These are phyloP conservation scores for Agelaius tricolor DNA, from an alignment of 2,113 vertebrate species.

Conservation along the genomic window DNA sequence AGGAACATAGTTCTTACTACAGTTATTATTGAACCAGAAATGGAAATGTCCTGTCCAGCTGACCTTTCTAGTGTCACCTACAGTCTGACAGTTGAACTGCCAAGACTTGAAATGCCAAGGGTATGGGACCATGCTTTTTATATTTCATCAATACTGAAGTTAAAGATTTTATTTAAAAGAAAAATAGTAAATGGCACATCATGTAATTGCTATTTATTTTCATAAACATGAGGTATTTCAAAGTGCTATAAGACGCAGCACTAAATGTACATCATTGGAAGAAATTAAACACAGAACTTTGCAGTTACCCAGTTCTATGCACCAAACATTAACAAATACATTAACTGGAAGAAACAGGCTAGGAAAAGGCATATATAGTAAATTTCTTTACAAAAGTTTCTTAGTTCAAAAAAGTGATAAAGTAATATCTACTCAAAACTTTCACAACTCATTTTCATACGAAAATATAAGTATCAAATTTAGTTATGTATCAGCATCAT, in stretches of 20 bases:
- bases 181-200: slow-evolving; percentile 62
- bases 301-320: slow-evolving; percentile 98
- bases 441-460: slow-evolving; percentile 99
- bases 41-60: not conserved
- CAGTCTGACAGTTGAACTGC: not conserved
- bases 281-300: slow-evolving; percentile 90
- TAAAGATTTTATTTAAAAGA: slow-evolving; percentile 34
- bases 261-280: slow-evolving; percentile 95
- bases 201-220: slow-evolving; percentile 98
- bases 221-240: slow-evolving; percentile 99
- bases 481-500: slow-evolving; percentile 99
- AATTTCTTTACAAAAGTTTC: slow-evolving; percentile 99
- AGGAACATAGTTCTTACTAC: not conserved
- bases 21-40: not conserved
- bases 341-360: slow-evolving; percentile 90
- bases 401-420: slow-evolving; percentile 95
- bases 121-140: not conserved
- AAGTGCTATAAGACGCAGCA: slow-evolving; percentile 99
- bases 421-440: slow-evolving; percentile 99
- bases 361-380: slow-evolving; percentile 94
- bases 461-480: slow-evolving; percentile 99
- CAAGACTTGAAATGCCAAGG: not conserved
- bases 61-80: not conserved
- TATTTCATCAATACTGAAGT: not conserved
- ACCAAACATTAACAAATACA: slow-evolving; percentile 98